phyloP scores from a whole-genome alignment of 2,113 vertebrate genomes.

The Urocolius indicus region DNA sequence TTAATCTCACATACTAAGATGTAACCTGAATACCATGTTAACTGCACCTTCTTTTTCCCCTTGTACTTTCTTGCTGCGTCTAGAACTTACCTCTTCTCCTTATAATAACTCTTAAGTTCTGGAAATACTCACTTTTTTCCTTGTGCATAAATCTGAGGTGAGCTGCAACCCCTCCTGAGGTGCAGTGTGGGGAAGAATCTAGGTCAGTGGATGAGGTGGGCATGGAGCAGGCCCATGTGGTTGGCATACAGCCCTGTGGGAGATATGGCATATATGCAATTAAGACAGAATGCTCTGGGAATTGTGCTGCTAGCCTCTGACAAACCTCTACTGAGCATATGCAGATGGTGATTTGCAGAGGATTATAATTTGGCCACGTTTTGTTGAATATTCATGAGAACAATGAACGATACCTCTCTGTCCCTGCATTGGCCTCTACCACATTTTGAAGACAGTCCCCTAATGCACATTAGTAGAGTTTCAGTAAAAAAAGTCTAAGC shows the following conservation, averaged over 20 bases:
- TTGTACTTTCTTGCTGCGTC: not conserved
- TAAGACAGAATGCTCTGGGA: slow-evolving; percentile 72
- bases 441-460: slow-evolving; percentile 53
- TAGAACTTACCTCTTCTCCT: slow-evolving; percentile 32
- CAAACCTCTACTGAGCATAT: slow-evolving; percentile 61
- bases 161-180: slow-evolving; percentile 20
- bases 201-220: slow-evolving; percentile 57
- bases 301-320: slow-evolving; percentile 64
- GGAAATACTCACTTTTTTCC: not conserved
- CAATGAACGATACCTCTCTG: slow-evolving; percentile 68
- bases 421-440: slow-evolving; percentile 49
- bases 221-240: slow-evolving; percentile 59
- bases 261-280: slow-evolving; percentile 64
- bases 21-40: not conserved
- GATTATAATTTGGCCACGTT: slow-evolving; percentile 68
- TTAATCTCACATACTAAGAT: not conserved
- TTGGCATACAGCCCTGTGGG: slow-evolving; percentile 66
- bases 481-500: not conserved
- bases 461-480: slow-evolving; percentile 26
- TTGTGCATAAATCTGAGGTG: not conserved
- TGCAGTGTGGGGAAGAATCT: slow-evolving; percentile 31
- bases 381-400: slow-evolving; percentile 73
- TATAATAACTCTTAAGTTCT: not conserved
- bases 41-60: not conserved
- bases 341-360: slow-evolving; percentile 74